A percentile compares a stretch with the other conserved stretches of the same genome.
Evolutionary conservation across 2,888 invertebrate genomes (phyloP).

Genomic region (Amphipoea oculea): DNA sequence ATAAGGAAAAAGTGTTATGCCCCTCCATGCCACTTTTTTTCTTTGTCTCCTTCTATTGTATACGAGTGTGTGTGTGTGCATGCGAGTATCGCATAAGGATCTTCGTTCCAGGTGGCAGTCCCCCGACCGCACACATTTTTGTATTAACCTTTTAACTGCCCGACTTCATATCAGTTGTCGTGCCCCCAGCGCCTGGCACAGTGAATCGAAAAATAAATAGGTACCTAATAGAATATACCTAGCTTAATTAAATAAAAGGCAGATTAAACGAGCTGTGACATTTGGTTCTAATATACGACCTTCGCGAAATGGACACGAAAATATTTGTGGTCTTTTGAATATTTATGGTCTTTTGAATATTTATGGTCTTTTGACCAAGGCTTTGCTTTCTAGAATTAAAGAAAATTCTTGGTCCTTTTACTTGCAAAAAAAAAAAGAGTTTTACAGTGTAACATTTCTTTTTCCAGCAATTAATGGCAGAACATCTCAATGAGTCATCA

Average conservation of each 20-base stretch:
- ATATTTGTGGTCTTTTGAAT: no score
- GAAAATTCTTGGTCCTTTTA: not conserved
- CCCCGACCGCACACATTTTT: not conserved
- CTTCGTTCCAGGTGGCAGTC: not conserved
- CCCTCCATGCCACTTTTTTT: not conserved
- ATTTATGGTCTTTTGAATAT: no score
- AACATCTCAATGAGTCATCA: conserved; percentile 73
- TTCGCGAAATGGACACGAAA: no score
- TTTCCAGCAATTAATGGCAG: conserved; percentile 81
- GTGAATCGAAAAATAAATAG: no score
- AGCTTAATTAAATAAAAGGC: no score
- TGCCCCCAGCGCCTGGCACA: no score
- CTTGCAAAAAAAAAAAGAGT: not conserved
- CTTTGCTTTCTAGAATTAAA: no score
- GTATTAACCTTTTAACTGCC: not conserved
- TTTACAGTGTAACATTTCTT: conserved; percentile 16
- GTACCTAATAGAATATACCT: no score
- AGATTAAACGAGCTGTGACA: no score
- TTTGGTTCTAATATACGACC: no score
- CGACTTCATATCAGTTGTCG: no score
- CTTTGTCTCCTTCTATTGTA: not conserved
- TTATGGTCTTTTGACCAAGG: no score
- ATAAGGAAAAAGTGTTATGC: not conserved
- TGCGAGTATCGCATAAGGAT: not conserved
- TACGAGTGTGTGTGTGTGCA: not conserved